These are phyloP conservation scores for Pyrrhura leucotis DNA, from an alignment of 2,797 vertebrate species.

Conservation along the genomic window DNA sequence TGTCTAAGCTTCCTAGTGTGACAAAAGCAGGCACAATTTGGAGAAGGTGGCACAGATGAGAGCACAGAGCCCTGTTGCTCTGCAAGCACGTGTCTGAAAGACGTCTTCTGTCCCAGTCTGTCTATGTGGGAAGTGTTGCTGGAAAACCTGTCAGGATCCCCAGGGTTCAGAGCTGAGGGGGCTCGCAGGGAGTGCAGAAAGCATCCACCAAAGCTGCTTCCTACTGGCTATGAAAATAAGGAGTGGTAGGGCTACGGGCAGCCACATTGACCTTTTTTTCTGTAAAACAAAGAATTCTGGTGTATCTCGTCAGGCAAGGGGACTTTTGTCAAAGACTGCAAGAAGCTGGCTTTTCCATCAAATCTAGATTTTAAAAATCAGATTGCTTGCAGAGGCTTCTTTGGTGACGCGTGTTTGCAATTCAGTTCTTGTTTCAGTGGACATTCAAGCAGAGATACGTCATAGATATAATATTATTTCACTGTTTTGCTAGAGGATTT, in stretches of 20 bases:
- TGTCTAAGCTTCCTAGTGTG: not conserved
- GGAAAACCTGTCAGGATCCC: constrained; percentile 15
- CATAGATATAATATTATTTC: not conserved
- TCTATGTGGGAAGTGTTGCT: constrained; percentile 53
- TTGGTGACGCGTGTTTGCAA: not conserved
- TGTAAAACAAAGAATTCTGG: not conserved
- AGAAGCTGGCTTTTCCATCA: not conserved
- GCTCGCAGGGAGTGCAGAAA: not conserved
- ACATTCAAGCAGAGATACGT: accelerated
- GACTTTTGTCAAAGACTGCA: not conserved
- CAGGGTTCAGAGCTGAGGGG: not conserved
- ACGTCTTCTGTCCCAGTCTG: not conserved
- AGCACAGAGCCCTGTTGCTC: not conserved
- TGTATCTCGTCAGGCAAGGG: not conserved
- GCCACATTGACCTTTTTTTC: not conserved
- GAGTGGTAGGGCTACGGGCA: not conserved
- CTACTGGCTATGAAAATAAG: not conserved
- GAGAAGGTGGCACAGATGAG: not conserved
- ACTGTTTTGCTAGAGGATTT: not conserved
- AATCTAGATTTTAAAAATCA: not conserved
- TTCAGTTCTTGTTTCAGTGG: not conserved
- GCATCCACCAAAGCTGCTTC: not conserved
- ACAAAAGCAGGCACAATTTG: not conserved
- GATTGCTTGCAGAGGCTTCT: not conserved
- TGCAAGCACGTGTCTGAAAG: not conserved